Base-by-base conservation (phyloP, 2,797 vertebrate genomes). In the Astyanax mexicanus region DNA sequence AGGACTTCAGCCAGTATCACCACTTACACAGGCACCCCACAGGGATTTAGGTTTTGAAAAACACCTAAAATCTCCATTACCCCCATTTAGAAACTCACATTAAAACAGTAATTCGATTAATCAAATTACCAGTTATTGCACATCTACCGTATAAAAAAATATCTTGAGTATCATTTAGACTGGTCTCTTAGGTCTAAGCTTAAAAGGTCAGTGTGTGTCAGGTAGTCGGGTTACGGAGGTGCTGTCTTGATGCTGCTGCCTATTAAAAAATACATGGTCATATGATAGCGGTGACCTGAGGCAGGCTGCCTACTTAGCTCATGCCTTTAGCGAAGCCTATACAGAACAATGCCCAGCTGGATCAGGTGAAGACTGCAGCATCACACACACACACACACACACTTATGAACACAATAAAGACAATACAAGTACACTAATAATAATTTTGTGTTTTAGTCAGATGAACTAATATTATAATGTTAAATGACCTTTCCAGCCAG, bases 211-310 rank as follows among this genome's bases (percentile, higher is more conserved):
- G 69, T 55, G 69, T 73, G 75, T 77, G 35, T 75, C 64, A 80
- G 75, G 70, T 79, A 80, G 74, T 86, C 74, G 37, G 75, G 78
- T 84, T 81, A 81, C 81, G 60, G 65, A 77, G 64, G 77, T 85
- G 85, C 86, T 87, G 79, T 81, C 83, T 84, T 85, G 75, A 73
- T 68, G 84, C 75, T 79, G 81, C 65, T 60, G 65, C 81, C 77
- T 83, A 91, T 92, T 79, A 92, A 92, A 78, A 92, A 90, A 91
- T 92, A 87, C 84, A 92, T 91, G 87, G 88, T 66, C 32, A 92
- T 89, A 49, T 79, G 91, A 92, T 91, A 89, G 84, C 81, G 69
- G 75, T 89, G 90, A 90, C 86, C 88, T 83, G 83, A 86, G 85
- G 81, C 75, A 83, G 81, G 52, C 60, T 75, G 67, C 67, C 72